Conservation (phyloP, 2,888 invertebrate genomes). For the Eupithecia exiguata region DNA sequence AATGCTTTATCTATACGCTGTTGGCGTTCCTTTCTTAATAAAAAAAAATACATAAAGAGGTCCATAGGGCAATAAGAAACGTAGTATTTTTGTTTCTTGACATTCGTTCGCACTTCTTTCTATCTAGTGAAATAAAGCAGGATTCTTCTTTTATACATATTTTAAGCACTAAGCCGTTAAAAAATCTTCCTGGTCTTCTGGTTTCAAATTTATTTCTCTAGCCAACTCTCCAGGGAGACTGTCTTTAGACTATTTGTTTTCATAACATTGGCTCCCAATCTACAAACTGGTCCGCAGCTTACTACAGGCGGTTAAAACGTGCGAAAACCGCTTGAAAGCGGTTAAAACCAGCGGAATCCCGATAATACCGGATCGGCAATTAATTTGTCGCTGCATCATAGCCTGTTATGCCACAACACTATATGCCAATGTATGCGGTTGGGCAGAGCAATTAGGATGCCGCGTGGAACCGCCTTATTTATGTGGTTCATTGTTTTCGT, state of each 20-base stretch:
- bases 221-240: neutral
- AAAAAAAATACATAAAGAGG: too few species aligned
- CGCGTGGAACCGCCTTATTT: neutral
- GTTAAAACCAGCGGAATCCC: conserved; percentile 42
- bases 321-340: conserved; percentile 38
- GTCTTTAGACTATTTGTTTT: neutral
- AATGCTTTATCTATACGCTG: too few species aligned
- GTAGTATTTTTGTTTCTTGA: too few species aligned
- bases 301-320: conserved; percentile 34
- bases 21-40: too few species aligned
- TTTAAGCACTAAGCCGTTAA: too few species aligned
- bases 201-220: neutral
- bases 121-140: neutral
- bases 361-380: conserved; percentile 51
- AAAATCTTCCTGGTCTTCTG: neutral
- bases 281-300: conserved; percentile 26
- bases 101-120: neutral
- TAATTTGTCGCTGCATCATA: conserved; percentile 52
- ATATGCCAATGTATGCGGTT: conserved; percentile 31
- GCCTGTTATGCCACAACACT: conserved; percentile 34
- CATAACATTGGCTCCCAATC: conserved; percentile 10
- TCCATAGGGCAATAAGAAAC: too few species aligned
- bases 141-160: too few species aligned
- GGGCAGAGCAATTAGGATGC: conserved; percentile 14
- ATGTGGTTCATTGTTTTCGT: conserved; percentile 2